A percentile compares a stretch with the other conserved stretches of the same genome.
Evolutionary conservation across 2,888 invertebrate species (phyloP).

Genomic region (Leucophenga maculata): DNA sequence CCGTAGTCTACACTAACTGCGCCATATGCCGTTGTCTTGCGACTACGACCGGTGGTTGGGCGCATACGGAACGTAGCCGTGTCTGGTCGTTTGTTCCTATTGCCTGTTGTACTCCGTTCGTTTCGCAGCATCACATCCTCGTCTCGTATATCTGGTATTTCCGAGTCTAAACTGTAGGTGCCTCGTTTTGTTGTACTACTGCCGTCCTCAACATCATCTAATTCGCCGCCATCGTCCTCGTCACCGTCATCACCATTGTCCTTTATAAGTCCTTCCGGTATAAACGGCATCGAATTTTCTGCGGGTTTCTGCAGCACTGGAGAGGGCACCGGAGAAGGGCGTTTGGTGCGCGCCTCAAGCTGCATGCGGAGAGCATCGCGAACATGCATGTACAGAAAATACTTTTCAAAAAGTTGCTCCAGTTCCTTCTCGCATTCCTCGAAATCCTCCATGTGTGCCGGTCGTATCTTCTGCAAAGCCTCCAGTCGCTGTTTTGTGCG

Average conservation of each 20-base stretch:
- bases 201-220: conserved; percentile 32
- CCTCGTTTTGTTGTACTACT: conserved; percentile 24
- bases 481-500: conserved; percentile 93
- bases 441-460: conserved; percentile 97
- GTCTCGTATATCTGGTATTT: conserved; percentile 63
- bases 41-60: conserved; percentile 69
- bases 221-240: conserved; percentile 46
- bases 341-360: conserved; percentile 74
- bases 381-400: conserved; percentile 89
- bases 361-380: conserved; percentile 90
- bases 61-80: conserved; percentile 64
- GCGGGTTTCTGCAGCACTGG: conserved; percentile 65
- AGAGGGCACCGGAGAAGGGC: conserved; percentile 60
- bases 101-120: conserved; percentile 21
- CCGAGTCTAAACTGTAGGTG: conserved; percentile 58
- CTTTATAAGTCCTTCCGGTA: conserved; percentile 69
- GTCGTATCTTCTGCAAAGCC: conserved; percentile 95
- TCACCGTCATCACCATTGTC: conserved; percentile 69
- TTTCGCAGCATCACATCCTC: conserved; percentile 58
- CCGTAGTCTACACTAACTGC: conserved; percentile 4
- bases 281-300: conserved; percentile 68
- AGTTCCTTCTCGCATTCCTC: conserved; percentile 89
- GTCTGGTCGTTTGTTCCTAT: conserved; percentile 51
- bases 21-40: conserved; percentile 43
- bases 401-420: conserved; percentile 87